Conservation (phyloP, 2,113 vertebrate genomes). For the Oncorhynchus nerka region DNA sequence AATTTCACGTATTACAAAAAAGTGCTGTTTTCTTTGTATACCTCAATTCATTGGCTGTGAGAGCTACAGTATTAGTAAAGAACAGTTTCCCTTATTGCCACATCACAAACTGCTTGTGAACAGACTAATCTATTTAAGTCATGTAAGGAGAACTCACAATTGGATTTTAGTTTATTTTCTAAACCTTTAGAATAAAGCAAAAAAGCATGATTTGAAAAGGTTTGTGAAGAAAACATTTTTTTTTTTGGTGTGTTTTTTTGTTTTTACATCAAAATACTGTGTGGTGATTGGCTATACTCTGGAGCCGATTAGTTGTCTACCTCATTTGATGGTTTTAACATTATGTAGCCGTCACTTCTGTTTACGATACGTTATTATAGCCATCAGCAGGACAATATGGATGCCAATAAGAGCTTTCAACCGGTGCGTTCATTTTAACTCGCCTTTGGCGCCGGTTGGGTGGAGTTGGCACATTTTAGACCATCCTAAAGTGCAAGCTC, state of each 20-base stretch:
- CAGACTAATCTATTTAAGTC: neutral
- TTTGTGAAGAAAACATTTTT: slow-evolving; percentile 18
- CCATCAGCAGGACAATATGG: slow-evolving; percentile 34
- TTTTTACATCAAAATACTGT: slow-evolving; percentile 5
- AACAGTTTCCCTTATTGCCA: neutral
- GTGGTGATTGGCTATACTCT: slow-evolving; percentile 2
- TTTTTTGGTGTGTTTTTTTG: neutral
- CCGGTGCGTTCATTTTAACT: no score
- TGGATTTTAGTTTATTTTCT: slow-evolving; percentile 19
- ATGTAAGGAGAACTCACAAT: neutral
- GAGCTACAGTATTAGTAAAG: neutral
- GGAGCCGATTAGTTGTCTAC: neutral
- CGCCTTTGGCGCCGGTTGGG: neutral
- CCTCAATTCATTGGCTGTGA: neutral
- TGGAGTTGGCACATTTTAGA: no score
- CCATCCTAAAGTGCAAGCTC: no score
- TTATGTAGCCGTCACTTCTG: neutral
- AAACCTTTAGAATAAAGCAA: neutral
- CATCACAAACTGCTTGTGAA: neutral
- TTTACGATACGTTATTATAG: neutral
- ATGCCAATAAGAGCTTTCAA: slow-evolving; percentile 30
- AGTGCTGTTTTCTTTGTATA: neutral
- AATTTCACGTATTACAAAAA: neutral
- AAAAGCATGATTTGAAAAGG: neutral
- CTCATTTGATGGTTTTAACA: slow-evolving; percentile 7